Evolutionary conservation across 2,888 invertebrate genomes (phyloP), one percentile per base, ranked within the genome.

Genomic region (Oscheius myriophilus): DNA sequence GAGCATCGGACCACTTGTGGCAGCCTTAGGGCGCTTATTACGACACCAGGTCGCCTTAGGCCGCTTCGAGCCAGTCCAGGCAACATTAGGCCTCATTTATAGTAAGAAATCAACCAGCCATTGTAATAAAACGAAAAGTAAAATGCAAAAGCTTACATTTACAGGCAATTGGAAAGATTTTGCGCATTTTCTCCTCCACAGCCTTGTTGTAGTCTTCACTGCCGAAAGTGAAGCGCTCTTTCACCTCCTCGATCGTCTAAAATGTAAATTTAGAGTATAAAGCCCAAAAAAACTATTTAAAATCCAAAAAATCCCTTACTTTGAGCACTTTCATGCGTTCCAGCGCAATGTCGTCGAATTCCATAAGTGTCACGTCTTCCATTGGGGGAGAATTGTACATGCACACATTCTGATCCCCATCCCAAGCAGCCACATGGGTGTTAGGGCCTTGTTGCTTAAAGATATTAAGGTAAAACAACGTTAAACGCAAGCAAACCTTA

Each of bases 311-410:
- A 21, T 25, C 12, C 42, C n/a, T 6, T 16, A 64, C 72, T 54
- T 75, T 73, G 61, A 85, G 69, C 2, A 81, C 70, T 51, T 71
- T 75, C 52, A 85, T 67, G 12, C 85, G 70, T 54, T 81, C 74
- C 46, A 68, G 65, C 12, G 82, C 84, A 55, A 82, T 75, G 51
- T 79, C 80, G 61, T 85, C 83, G 61, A 85, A 82, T 52, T 84
- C 83, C 14, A 52, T 45, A n/a, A 85, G 69, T 7, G 74, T 70
- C 21, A 85, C 82, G 18, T 78, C 72, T 41, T 79, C 81, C 14
- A 62, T 70, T 9, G 82, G 83, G 12, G 83, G 82, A 0, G 63
- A 58, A 33, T 71, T 57, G 62, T 84, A 84, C 52, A 84, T 55
- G 18, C 33, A 25, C 6, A 61, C 25, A 33, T 59, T 78, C 66